phyloP scores from a whole-genome alignment of 2,888 invertebrate genomes.

The Euclidia mi region DNA sequence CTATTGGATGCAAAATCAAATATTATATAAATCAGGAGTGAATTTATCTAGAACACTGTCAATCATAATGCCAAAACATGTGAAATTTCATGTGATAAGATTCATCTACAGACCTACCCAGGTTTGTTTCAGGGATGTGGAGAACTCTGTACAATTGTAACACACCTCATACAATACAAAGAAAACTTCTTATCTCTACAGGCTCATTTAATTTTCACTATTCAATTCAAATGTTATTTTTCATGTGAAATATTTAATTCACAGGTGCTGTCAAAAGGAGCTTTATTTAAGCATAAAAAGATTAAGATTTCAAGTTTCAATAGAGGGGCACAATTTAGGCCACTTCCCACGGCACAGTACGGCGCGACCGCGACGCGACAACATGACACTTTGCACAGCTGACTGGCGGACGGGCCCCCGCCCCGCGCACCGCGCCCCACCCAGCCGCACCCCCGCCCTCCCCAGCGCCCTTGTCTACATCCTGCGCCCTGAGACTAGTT shows the following conservation, averaged over 20 bases:
- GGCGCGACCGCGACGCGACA: conserved; percentile 68
- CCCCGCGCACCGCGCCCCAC: conserved; percentile 67
- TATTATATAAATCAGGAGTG: not conserved
- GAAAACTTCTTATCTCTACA: conserved; percentile 10
- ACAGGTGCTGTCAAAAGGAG: conserved; percentile 2
- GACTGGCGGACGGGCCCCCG: conserved; percentile 80
- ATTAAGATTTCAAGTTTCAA: conserved; percentile 60
- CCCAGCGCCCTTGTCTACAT: conserved; percentile 60
- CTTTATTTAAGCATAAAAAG: conserved; percentile 21
- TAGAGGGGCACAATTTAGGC: conserved; percentile 79
- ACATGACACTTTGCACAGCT: conserved; percentile 87
- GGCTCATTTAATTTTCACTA: conserved; percentile 7
- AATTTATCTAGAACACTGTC: conserved; percentile 44
- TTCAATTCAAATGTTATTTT: not conserved
- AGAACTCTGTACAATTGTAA: conserved; percentile 13
- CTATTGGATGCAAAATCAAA: not conserved
- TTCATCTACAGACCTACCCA: conserved; percentile 44
- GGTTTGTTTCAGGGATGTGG: conserved; percentile 16
- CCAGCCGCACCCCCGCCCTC: conserved; percentile 55
- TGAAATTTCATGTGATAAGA: conserved; percentile 55
- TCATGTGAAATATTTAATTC: not conserved
- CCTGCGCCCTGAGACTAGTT: conserved; percentile 72
- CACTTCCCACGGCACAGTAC: conserved; percentile 81
- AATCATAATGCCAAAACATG: conserved; percentile 51
- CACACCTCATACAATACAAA: conserved; percentile 27